Base-by-base conservation (phyloP, 2,797 vertebrate species). In the Ptychadena robeensis region DNA sequence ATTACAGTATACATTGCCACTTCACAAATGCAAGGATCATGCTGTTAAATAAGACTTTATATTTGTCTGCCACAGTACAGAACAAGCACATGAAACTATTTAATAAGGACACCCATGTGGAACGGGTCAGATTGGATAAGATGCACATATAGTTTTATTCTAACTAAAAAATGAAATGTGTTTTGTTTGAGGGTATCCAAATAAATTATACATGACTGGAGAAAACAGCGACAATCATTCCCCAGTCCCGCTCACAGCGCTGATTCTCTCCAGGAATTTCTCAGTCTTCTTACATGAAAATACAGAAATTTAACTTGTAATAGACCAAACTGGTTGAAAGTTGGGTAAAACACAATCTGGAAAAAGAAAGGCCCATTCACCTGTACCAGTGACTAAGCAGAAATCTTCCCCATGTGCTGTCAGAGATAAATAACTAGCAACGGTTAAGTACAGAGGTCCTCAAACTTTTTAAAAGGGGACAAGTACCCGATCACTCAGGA, bases 1-100 rank as follows among this genome's bases (percentile, higher is more conserved):
- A 85, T 85, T 85, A 85, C 65, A 75, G 71, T 70, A 80, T 80
- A 59, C 82, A 53, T 85, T 80, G 67, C 71, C 34, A 61, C 77
- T 80, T 63, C 31, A 80, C 71, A 75, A 65, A 80, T 34, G 37
- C 48, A 69, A 25, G 34, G 53, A 70, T 76, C 82, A 64, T 37
- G 82, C 82, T 85, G 82, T 5, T 67, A 80, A 75, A 79, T 63
- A 70, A 79, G 82, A 68, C 61, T 83, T 78, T 30, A 65, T 63
- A 31, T 77, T 65, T 71, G 59, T 37, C 66, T 48, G 61, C 37
- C 31, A 30, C 74, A 78, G 30, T 78, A 31, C 40, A n/a, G 69
- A 73, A 59, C 30, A 0, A 25, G 63, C 35, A 73, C 77, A 73
- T 32, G 38, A 76, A 79, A 73, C 44, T 25, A 59, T 53, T 83